Evolutionary conservation across 2,888 invertebrate species (phyloP).

Genomic region (Eilema sororculum): DNA sequence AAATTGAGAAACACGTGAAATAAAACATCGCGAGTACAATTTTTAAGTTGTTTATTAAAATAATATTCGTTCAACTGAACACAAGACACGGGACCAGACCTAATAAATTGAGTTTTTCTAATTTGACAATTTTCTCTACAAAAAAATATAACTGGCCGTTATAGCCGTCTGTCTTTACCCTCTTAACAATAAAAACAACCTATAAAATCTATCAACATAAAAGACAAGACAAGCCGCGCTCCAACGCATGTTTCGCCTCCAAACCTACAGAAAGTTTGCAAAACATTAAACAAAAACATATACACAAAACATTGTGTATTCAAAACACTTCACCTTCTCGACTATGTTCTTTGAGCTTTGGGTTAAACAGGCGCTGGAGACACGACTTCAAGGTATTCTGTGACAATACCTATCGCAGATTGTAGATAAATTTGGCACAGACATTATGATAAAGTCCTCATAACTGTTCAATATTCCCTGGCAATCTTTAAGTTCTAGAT

Average conservation of each 20-base stretch:
- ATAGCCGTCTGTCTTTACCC: constrained; percentile 75
- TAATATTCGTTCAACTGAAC: constrained; percentile 87
- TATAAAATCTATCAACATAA: constrained; percentile 87
- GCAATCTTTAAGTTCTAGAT: constrained; percentile 69
- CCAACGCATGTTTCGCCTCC: constrained; percentile 50
- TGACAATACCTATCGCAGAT: constrained; percentile 46
- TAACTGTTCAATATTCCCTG: constrained; percentile 62
- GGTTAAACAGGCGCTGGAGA: constrained; percentile 5
- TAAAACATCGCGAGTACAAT: constrained; percentile 70
- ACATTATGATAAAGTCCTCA: constrained; percentile 61
- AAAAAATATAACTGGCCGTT: constrained; percentile 69
- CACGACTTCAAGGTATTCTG: constrained; percentile 28
- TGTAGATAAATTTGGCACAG: constrained; percentile 82
- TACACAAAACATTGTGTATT: constrained; percentile 44
- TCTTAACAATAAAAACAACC: constrained; percentile 87
- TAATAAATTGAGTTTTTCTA: constrained; percentile 83
- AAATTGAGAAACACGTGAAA: constrained; percentile 44
- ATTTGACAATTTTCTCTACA: constrained; percentile 81
- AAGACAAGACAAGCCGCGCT: constrained; percentile 38
- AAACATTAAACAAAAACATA: constrained; percentile 20
- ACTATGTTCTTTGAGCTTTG: constrained; percentile 4
- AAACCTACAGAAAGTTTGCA: constrained; percentile 57
- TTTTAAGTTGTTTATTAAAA: constrained; percentile 87
- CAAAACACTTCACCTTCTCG: not conserved
- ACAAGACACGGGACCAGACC: constrained; percentile 84